These are phyloP conservation scores for Poecilia picta DNA, from an alignment of 2,797 vertebrate species.

Conservation along the genomic window DNA sequence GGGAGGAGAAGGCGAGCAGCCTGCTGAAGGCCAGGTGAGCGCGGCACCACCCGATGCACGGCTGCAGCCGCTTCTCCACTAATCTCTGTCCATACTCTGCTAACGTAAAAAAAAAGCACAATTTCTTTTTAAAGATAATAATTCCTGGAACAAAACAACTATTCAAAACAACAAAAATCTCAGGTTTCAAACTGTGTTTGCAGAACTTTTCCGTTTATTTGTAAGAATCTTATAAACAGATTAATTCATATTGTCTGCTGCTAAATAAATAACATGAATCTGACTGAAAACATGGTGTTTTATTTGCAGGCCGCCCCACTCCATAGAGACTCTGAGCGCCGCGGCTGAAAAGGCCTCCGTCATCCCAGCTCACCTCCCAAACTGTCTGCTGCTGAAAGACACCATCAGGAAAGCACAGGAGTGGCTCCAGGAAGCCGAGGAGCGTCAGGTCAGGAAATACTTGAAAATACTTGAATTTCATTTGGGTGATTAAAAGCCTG, in stretches of 20 bases:
- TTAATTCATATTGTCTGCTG: neutral
- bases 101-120: neutral
- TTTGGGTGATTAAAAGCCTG: no score
- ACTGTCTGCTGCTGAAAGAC: constrained; percentile 87
- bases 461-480: no score
- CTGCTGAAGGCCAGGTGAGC: constrained; percentile 93
- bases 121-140: no score
- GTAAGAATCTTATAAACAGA: neutral
- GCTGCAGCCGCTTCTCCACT: no score
- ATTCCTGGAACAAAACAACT: neutral
- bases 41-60: constrained; percentile 12
- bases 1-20: constrained; percentile 92
- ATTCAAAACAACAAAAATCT: neutral
- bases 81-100: no score
- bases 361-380: constrained; percentile 91
- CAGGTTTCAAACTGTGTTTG: constrained; percentile 12
- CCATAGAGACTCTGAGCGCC: constrained; percentile 84
- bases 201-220: constrained; percentile 6
- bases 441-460: constrained; percentile 84
- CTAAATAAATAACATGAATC: neutral
- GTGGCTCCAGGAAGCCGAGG: constrained; percentile 93
- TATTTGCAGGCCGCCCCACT: constrained; percentile 86
- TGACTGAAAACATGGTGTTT: constrained; percentile 22
- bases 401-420: constrained; percentile 87
- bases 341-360: constrained; percentile 87